Conservation (phyloP, 1,140 invertebrate species). For the Procambarus clarkii region DNA sequence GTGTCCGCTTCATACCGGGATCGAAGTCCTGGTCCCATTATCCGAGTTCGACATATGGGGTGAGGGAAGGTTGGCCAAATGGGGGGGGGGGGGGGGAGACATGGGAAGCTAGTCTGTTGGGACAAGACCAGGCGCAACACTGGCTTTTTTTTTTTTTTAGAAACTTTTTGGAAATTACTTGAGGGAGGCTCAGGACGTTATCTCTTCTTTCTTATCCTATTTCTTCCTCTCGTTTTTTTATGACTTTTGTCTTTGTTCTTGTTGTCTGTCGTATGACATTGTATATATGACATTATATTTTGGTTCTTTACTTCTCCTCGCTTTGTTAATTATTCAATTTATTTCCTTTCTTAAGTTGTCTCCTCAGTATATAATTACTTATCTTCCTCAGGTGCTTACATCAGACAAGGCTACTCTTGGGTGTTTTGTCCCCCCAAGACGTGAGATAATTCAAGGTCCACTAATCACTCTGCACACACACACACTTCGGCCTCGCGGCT, state of each 20-base stretch:
- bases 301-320: too few relatives aligned
- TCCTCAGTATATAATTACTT: too few relatives aligned
- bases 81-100: background rate
- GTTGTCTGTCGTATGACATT: background rate
- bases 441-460: too few relatives aligned
- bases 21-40: background rate
- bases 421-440: too few relatives aligned
- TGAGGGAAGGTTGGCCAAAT: background rate
- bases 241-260: background rate
- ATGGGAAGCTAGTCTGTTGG: background rate
- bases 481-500: too few relatives aligned
- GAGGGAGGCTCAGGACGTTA: background rate
- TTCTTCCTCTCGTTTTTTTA: background rate
- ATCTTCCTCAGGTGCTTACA: too few relatives aligned
- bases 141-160: background rate
- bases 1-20: background rate
- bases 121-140: background rate
- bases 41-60: background rate
- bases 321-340: too few relatives aligned
- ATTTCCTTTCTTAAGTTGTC: too few relatives aligned
- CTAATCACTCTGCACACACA: too few relatives aligned
- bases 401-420: too few relatives aligned
- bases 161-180: conserved; percentile 23
- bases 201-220: background rate
- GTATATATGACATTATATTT: too few relatives aligned